phyloP scores from a whole-genome alignment of 1,140 invertebrate genomes.

The Chlorops oryzae region DNA sequence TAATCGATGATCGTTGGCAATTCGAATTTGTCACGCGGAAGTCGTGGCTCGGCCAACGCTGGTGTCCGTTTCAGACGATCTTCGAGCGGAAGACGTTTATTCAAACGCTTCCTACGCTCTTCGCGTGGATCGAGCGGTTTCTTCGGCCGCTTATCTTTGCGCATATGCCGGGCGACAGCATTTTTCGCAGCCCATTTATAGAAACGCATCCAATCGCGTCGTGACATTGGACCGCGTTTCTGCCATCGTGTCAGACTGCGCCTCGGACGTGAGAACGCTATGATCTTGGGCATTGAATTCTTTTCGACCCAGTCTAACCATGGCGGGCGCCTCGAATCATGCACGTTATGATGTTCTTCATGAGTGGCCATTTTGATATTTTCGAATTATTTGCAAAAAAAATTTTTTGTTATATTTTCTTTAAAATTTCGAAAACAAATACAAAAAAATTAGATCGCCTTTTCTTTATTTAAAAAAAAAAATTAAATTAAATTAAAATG shows the following conservation, averaged over 20 bases:
- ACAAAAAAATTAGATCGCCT: background rate
- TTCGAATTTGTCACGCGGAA: slow-evolving; percentile 19
- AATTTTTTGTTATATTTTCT: background rate
- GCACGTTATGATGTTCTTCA: too few species aligned
- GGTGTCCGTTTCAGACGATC: slow-evolving; percentile 20
- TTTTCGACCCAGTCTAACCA: slow-evolving; percentile 11
- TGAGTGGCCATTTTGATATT: too few species aligned
- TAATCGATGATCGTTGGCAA: slow-evolving; percentile 2
- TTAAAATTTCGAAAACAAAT: background rate
- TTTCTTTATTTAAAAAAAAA: background rate
- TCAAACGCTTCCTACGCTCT: too few species aligned
- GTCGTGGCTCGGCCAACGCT: slow-evolving; percentile 3
- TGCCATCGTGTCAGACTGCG: slow-evolving; percentile 25
- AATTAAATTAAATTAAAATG: too few species aligned
- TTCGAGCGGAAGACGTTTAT: slow-evolving; percentile 16
- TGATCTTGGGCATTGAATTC: slow-evolving; percentile 14
- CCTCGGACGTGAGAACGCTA: background rate
- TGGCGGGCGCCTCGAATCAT: background rate
- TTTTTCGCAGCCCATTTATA: slow-evolving; percentile 21
- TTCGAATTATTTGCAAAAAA: background rate
- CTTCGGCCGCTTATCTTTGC: slow-evolving; percentile 9
- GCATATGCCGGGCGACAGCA: slow-evolving; percentile 13
- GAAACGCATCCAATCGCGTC: slow-evolving; percentile 26
- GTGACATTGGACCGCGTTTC: slow-evolving; percentile 32
- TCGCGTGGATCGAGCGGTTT: slow-evolving; percentile 18